phyloP scores from a whole-genome alignment of 1,140 invertebrate genomes.

The Drosophila rufa region DNA sequence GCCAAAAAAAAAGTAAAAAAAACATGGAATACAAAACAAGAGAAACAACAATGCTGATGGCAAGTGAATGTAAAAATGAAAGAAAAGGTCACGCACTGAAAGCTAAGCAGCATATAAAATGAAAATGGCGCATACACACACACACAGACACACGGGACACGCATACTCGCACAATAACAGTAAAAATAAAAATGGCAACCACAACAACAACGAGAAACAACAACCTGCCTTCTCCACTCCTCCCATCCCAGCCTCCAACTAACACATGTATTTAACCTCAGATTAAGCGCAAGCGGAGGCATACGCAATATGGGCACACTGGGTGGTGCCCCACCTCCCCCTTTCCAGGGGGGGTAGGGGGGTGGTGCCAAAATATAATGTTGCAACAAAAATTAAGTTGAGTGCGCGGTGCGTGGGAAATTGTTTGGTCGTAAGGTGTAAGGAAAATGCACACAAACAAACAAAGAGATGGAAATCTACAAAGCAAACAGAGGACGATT shows the following conservation, averaged over 20 bases:
- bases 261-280: slow-evolving; percentile 78
- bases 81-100: slow-evolving; percentile 81
- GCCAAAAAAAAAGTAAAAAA: slow-evolving; percentile 10
- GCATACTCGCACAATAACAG: slow-evolving; percentile 37
- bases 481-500: slow-evolving; percentile 68
- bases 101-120: slow-evolving; percentile 82
- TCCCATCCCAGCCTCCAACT: slow-evolving; percentile 32
- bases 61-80: slow-evolving; percentile 74
- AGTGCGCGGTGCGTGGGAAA: slow-evolving; percentile 77
- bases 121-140: slow-evolving; percentile 66
- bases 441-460: slow-evolving; percentile 60
- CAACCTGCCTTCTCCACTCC: slow-evolving; percentile 4
- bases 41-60: slow-evolving; percentile 53
- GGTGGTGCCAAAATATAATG: slow-evolving; percentile 66
- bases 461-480: slow-evolving; percentile 68
- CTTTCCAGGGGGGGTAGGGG: slow-evolving; percentile 7
- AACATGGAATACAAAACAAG: slow-evolving; percentile 49
- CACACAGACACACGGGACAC: slow-evolving; percentile 30
- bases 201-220: slow-evolving; percentile 64
- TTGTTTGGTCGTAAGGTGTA: slow-evolving; percentile 75
- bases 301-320: slow-evolving; percentile 29
- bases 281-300: slow-evolving; percentile 63
- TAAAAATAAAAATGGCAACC: slow-evolving; percentile 70
- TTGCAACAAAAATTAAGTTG: slow-evolving; percentile 83
- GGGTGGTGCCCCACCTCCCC: neutral